phyloP scores from a whole-genome alignment of 2,888 invertebrate species.

The Nemoura dubitans region DNA sequence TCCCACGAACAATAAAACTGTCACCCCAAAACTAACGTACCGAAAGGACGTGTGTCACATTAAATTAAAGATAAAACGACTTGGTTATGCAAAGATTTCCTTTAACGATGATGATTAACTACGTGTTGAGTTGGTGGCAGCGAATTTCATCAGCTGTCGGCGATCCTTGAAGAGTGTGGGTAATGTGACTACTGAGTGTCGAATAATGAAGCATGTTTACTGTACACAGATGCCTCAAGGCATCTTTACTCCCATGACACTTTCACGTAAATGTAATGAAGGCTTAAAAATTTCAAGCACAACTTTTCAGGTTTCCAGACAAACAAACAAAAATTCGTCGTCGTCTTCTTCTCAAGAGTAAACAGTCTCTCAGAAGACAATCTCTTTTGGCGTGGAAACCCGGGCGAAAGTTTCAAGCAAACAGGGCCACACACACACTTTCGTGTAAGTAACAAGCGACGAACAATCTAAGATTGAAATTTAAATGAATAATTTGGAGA shows the following conservation, averaged over 20 bases:
- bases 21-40: no score
- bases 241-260: neutral
- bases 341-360: neutral
- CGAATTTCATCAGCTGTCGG: neutral
- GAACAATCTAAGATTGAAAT: conserved; percentile 3
- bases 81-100: neutral
- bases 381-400: neutral
- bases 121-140: neutral
- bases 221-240: neutral
- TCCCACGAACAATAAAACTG: no score
- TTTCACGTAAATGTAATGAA: neutral
- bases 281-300: neutral
- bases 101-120: neutral
- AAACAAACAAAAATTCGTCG: neutral
- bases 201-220: neutral
- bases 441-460: neutral
- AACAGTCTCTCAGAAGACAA: neutral
- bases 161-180: no score
- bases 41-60: no score
- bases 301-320: neutral
- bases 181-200: neutral
- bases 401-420: conserved; percentile 9
- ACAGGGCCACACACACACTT: conserved; percentile 18
- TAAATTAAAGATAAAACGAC: neutral
- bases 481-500: conserved; percentile 15